These are phyloP conservation scores for Spheniscus mendiculus DNA, from an alignment of 2,113 vertebrate genomes.

Conservation along the genomic window DNA sequence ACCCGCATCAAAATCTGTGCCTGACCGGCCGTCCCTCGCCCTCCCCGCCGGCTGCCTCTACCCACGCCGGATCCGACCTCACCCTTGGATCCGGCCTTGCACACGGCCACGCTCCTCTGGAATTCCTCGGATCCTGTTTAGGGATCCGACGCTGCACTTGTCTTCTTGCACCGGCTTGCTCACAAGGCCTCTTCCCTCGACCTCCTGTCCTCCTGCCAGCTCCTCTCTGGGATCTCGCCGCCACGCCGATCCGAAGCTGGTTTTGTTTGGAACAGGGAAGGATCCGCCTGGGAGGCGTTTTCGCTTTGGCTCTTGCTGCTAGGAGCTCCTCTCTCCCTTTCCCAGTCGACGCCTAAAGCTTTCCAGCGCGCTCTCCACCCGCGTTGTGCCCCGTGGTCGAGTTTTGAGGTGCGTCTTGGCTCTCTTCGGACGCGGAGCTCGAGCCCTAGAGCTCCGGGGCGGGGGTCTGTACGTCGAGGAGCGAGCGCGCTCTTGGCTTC, in stretches of 20 bases:
- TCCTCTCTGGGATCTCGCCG: background rate
- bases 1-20: constrained; percentile 77
- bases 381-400: background rate
- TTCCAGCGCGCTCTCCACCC: background rate
- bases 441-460: background rate
- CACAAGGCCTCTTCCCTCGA: background rate
- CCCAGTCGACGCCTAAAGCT: background rate
- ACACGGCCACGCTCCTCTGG: background rate
- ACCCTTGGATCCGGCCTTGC: background rate
- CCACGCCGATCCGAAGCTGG: background rate
- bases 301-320: background rate
- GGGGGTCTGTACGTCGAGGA: background rate
- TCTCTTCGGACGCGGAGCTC: background rate
- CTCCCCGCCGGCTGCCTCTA: background rate
- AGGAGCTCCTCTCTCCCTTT: background rate
- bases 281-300: background rate
- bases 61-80: background rate
- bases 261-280: background rate
- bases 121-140: background rate
- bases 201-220: too few relatives aligned
- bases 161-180: background rate
- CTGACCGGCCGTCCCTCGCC: background rate
- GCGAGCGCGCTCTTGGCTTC: background rate
- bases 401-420: background rate
- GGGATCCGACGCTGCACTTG: background rate